Conservation (phyloP, 2,888 invertebrate genomes). For the Lycocerus yunnanus region DNA sequence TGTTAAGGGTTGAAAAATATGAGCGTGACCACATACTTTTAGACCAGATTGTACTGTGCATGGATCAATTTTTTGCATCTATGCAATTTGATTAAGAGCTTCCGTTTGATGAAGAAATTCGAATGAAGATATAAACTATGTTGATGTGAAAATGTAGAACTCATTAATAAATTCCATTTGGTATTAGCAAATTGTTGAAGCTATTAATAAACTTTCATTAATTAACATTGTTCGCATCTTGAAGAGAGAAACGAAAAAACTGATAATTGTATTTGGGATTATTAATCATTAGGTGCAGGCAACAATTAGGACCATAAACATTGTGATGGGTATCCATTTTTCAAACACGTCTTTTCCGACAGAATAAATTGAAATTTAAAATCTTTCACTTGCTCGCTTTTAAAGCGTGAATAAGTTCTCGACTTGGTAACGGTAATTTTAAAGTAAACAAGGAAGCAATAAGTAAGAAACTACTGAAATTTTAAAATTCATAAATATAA, state of each 20-base stretch:
- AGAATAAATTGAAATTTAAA: conserved; percentile 17
- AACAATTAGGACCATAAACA: conserved; percentile 17
- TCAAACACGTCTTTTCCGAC: conserved; percentile 6
- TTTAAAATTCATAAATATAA: neutral
- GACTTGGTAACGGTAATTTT: neutral
- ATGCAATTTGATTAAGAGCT: neutral
- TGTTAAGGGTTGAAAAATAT: neutral
- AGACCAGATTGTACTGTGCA: neutral
- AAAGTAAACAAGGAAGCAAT: neutral
- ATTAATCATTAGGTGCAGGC: conserved; percentile 15
- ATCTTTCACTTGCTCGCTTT: neutral
- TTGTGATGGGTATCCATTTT: conserved; percentile 15
- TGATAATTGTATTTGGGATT: conserved; percentile 16
- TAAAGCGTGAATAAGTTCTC: neutral
- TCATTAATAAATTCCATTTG: neutral
- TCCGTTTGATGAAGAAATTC: neutral
- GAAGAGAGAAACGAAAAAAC: conserved; percentile 10
- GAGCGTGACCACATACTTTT: too few species aligned
- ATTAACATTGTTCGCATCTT: conserved; percentile 14
- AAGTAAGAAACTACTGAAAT: neutral
- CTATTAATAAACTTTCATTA: conserved; percentile 19
- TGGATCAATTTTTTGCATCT: neutral
- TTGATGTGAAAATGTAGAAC: neutral
- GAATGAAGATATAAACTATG: neutral
- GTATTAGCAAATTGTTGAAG: conserved; percentile 7